Evolutionary conservation across 1,140 invertebrate species (phyloP), one percentile per base, ranked within the genome.

Genomic region (Ectropis grisescens): DNA sequence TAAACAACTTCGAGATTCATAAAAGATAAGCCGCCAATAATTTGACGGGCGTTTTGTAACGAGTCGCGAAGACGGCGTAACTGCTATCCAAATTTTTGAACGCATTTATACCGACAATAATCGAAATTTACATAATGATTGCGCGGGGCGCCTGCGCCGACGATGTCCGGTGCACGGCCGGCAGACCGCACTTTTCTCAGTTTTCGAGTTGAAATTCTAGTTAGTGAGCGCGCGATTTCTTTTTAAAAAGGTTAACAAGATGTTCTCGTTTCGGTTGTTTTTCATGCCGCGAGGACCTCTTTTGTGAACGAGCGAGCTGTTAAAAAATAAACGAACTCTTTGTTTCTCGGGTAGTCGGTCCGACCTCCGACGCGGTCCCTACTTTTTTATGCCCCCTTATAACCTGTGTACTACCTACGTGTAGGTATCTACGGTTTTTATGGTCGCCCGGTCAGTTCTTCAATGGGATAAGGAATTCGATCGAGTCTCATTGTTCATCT

Each of bases 291-390:
- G 62, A 58, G 52, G 64, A 60, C 68, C 68, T 64, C 72, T 76
- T 80, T 79, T 79, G 68, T 76, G 64, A 72, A 76, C 71, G 64
- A 65, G 66, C 70, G 65, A 76, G 75, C 75, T 81, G 75, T 81
- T 81, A 81, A 81, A 81, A 81, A 81, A 81, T 81, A 81, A 81
- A 78, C 68, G 72, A 81, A 71, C 58, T 74, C 75, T 78, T 81
- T 81, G 75, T 81, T 80, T 80, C 75, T 80, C 72, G 72, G 70
- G 71, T 71, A 80, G 71, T 69, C 70, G 58, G 60, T 44, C 62
- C 75, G 75, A 80, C 75, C 75, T 80, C 75, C 75, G 70, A 64
- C 72, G 72, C 72, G 68, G 70, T 68, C 71, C 62, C 72, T 68
- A 65, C 64, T 71, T 80, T 80, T 80, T 80, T 80, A 75, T 80